Conservation (phyloP, 2,113 vertebrate genomes). For the Donacobius atricapilla region DNA sequence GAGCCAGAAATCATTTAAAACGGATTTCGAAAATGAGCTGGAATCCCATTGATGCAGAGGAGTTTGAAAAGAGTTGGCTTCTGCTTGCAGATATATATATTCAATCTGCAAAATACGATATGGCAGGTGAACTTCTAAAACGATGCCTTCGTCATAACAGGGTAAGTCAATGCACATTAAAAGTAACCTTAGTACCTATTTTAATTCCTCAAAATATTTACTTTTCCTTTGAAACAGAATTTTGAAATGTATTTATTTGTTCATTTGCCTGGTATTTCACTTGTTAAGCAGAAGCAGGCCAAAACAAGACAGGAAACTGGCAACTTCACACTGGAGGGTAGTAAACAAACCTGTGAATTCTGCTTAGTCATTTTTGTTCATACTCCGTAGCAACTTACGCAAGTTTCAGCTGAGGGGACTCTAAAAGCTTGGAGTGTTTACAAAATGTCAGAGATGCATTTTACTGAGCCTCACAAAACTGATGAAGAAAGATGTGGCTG, state of each 20-base stretch:
- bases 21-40: constrained; percentile 95
- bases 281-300: not conserved
- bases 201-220: not conserved
- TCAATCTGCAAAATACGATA: constrained; percentile 94
- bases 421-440: not conserved
- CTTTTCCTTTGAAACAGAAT: not conserved
- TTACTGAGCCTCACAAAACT: constrained; percentile 1
- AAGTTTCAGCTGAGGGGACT: not conserved
- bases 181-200: not conserved
- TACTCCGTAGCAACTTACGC: not conserved
- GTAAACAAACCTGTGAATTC: not conserved
- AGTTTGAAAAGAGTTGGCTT: constrained; percentile 98
- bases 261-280: not conserved
- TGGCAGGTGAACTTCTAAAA: constrained; percentile 89
- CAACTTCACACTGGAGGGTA: not conserved
- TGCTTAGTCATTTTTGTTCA: not conserved
- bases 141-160: constrained; percentile 91
- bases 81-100: constrained; percentile 97
- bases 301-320: not conserved
- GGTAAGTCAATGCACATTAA: constrained; percentile 62
- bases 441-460: not conserved
- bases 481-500: constrained; percentile 10
- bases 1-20: constrained; percentile 94
- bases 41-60: constrained; percentile 91
- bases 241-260: not conserved